These are phyloP conservation scores for Oligia fasciuncula DNA, from an alignment of 2,888 invertebrate genomes.

Conservation along the genomic window DNA sequence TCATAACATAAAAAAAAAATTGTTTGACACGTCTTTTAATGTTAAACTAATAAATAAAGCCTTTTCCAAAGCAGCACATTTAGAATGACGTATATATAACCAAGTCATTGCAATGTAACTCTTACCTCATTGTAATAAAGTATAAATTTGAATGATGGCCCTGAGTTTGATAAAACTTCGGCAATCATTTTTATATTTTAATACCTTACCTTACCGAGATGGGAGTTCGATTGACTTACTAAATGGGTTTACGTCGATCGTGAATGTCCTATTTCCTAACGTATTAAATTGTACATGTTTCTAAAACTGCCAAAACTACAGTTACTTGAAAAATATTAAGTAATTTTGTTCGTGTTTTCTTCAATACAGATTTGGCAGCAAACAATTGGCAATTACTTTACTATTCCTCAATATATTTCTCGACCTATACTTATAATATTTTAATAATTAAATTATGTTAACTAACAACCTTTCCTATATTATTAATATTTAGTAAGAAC, in stretches of 20 bases:
- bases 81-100: not conserved
- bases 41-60: no score
- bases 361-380: conserved; percentile 31
- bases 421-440: not conserved
- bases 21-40: not conserved
- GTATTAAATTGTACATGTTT: not conserved
- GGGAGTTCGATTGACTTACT: not conserved
- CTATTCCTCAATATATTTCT: not conserved
- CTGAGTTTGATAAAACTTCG: not conserved
- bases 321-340: not conserved
- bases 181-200: not conserved
- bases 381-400: conserved; percentile 15
- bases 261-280: not conserved
- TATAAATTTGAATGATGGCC: not conserved
- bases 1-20: not conserved
- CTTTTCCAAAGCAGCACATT: not conserved
- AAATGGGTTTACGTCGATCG: not conserved
- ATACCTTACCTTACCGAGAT: not conserved
- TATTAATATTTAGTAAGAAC: conserved; percentile 21
- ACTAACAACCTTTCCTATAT: conserved; percentile 5
- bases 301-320: not conserved
- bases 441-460: conserved; percentile 19
- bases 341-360: not conserved
- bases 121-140: not conserved
- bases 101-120: not conserved